Evolutionary conservation across 2,113 vertebrate species (phyloP).

Genomic region (Saguinus midas): DNA sequence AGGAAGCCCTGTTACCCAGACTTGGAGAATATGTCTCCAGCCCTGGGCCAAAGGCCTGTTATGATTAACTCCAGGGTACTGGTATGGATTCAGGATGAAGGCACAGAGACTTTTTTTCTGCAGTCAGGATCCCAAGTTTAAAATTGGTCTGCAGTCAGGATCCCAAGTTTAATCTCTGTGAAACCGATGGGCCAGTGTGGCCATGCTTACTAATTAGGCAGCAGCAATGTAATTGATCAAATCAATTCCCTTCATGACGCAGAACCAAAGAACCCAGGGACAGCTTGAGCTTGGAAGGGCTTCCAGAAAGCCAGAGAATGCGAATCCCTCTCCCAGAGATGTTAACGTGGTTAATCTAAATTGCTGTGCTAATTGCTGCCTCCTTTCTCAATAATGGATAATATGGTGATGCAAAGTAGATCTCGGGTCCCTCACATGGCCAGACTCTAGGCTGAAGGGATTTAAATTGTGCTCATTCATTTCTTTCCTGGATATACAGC

Average conservation of each 20-base stretch:
- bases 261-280: conserved; percentile 53
- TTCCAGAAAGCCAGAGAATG: conserved; percentile 26
- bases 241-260: conserved; percentile 53
- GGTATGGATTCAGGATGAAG: conserved; percentile 46
- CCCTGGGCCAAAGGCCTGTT: not conserved
- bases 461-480: conserved; percentile 63
- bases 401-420: not conserved
- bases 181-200: conserved; percentile 45
- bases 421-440: not conserved
- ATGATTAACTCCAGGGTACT: not conserved
- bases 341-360: conserved; percentile 42
- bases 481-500: conserved; percentile 55
- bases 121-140: conserved; percentile 55
- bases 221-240: conserved; percentile 61
- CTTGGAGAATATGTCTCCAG: not conserved
- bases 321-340: conserved; percentile 5
- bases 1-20: not conserved
- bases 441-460: not conserved
- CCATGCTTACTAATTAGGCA: conserved; percentile 64
- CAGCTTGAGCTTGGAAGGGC: conserved; percentile 36
- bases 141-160: conserved; percentile 49
- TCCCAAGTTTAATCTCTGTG: conserved; percentile 60
- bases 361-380: conserved; percentile 38
- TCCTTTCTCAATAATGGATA: conserved; percentile 38
- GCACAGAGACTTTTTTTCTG: not conserved